Conservation (phyloP, 2,797 vertebrate species). For the Etheostoma nigrum region DNA sequence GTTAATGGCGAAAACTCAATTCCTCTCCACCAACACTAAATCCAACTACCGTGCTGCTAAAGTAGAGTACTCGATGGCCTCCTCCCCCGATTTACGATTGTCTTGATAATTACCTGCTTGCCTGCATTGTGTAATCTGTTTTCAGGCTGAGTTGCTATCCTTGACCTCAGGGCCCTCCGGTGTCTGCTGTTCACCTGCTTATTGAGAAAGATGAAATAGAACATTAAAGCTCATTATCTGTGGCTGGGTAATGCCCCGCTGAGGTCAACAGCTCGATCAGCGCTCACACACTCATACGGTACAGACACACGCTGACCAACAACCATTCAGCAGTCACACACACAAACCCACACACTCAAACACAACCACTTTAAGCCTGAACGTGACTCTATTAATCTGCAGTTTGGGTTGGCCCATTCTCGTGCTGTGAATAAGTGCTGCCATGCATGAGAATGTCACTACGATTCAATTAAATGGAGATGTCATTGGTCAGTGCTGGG, state of each 20-base stretch:
- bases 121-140: conserved; percentile 79
- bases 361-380: conserved; percentile 34
- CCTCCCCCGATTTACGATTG: conserved; percentile 77
- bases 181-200: conserved; percentile 72
- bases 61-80: conserved; percentile 64
- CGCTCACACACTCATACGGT: conserved; percentile 20
- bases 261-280: conserved; percentile 77
- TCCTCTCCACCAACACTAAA: conserved; percentile 64
- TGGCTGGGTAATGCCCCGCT: conserved; percentile 60
- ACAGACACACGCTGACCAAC: conserved; percentile 30
- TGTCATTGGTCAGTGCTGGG: conserved; percentile 37
- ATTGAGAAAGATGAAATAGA: conserved; percentile 80
- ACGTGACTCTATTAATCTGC: conserved; percentile 52
- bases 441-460: conserved; percentile 45
- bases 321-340: conserved; percentile 27
- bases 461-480: conserved; percentile 54
- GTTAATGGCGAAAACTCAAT: conserved; percentile 62
- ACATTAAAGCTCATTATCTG: conserved; percentile 82
- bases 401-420: conserved; percentile 34
- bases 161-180: conserved; percentile 74
- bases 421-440: conserved; percentile 47
- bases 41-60: conserved; percentile 50
- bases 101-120: conserved; percentile 81
- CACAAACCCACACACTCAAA: conserved; percentile 5
- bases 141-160: conserved; percentile 73